Evolutionary conservation across 2,888 invertebrate species (phyloP), one percentile per base, ranked within the genome.

Genomic region (Lycophotia porphyrea): DNA sequence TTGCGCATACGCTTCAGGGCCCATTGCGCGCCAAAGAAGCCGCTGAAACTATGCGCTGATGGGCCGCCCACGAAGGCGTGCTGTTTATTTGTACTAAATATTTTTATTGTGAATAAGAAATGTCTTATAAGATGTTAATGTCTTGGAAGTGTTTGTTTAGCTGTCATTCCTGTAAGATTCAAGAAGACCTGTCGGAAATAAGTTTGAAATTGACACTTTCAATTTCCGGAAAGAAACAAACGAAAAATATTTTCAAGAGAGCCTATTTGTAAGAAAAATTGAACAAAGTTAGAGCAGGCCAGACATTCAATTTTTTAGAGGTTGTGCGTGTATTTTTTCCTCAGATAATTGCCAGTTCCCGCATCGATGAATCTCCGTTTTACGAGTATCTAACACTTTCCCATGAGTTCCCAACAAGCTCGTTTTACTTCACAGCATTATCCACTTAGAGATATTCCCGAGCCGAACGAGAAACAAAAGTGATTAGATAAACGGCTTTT

Each of bases 31-130:
- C 89, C 94, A 94, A 95, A 95, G 94, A 93, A 82, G 90, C 94
- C 94, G 95, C 94, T 95, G 94, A 93, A 94, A 93, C 90, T 91
- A 90, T 90, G 90, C 93, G 85, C 76, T 93, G 93, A 93, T 93
- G 90, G 95, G 93, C 96, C 96, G 93, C 96, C 95, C 96, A 96
- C 96, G 95, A 91, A 78, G 92, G 39, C 66, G 78, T 76, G 71
- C 72, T 83, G 84, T 84, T 79, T 82, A 83, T 87, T 85, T 84
- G 63, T 55, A 78, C 84, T 74, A 81, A 73, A 77, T 64, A 55
- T 77, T 55, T 84, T 82, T 77, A 82, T 82, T 87, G 64, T 13
- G 2, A 63, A 44, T 27, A 44, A 58, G 5, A 63, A 71, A 44
- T 42, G 13, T 74, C 81, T 75, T 76, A 68, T 74, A 65, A 71